Conservation (phyloP, 2,113 vertebrate species). For the Bettongia penicillata region DNA sequence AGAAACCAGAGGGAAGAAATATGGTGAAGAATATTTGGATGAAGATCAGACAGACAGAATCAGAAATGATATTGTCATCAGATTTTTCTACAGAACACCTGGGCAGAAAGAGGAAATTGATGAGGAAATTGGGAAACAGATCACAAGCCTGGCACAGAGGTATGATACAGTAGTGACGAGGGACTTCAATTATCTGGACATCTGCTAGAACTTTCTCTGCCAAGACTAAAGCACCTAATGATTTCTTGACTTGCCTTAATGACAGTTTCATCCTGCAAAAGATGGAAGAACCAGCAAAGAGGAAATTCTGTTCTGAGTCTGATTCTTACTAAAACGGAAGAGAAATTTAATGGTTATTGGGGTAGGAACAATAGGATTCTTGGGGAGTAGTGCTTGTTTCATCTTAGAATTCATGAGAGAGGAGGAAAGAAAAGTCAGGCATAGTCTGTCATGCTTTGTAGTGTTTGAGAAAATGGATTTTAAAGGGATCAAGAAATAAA, state of each 20-base stretch:
- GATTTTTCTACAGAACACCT: neutral
- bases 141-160: neutral
- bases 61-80: neutral
- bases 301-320: neutral
- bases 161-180: neutral
- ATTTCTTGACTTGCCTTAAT: neutral
- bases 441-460: neutral
- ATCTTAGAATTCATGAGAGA: neutral
- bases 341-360: neutral
- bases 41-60: neutral
- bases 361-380: neutral
- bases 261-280: neutral
- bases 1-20: neutral
- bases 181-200: neutral
- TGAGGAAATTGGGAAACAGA: neutral
- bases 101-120: neutral
- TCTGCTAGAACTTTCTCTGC: neutral
- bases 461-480: neutral
- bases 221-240: neutral
- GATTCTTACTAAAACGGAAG: neutral
- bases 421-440: neutral
- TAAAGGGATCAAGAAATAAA: neutral
- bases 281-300: neutral
- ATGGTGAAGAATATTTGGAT: neutral
- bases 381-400: neutral